Evolutionary conservation across 2,113 vertebrate genomes (phyloP), one percentile per base, ranked within the genome.

Genomic region (Capricornis sumatraensis): DNA sequence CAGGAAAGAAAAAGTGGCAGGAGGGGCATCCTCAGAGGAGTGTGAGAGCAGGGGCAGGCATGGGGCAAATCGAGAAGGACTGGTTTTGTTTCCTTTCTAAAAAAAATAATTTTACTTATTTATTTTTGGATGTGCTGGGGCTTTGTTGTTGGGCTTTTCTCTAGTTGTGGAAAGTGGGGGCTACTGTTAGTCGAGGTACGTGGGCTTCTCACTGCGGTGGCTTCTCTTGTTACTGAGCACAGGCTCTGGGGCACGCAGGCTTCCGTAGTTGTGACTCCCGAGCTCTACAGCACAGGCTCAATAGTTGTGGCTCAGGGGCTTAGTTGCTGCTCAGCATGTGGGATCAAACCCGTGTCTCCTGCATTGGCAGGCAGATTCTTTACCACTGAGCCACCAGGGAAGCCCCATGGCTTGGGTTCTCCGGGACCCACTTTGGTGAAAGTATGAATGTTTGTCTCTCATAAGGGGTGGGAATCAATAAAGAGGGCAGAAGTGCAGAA

Each of bases 11-110:
- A 30, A 53, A 19, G 7, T 1, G 2, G 23, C 55, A n/a, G n/a
- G 27, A 60, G 83, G 40, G 21, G 30, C 3, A 11, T 57, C 30
- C 60, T 27, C 0, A 0, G 83, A 6, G 33, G 1, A 0, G 27
- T 53, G 52, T 93, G 85, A 0, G 40, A 40, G 5, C 55, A 3
- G 33, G 14, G 12, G 2, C 89, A 53, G 50, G 78, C 40, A 79
- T 85, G 21, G 52, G n/a, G 8, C 27, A 43, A 43, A 76, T 43
- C 1, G 0, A 76, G 71, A 74, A 43, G 40, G 23, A 25, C 71
- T 43, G 40, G 40, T 43, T 76, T 76, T 6, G 3, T 27, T 76
- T 76, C 71, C 36, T 43, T 43, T 74, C 13, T 7, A 0, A 14
- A 74, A 76, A 71, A 43, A 76, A 76, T 25, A 40, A 43, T 43